Conservation (phyloP, 2,113 vertebrate species). For the Anolis carolinensis region DNA sequence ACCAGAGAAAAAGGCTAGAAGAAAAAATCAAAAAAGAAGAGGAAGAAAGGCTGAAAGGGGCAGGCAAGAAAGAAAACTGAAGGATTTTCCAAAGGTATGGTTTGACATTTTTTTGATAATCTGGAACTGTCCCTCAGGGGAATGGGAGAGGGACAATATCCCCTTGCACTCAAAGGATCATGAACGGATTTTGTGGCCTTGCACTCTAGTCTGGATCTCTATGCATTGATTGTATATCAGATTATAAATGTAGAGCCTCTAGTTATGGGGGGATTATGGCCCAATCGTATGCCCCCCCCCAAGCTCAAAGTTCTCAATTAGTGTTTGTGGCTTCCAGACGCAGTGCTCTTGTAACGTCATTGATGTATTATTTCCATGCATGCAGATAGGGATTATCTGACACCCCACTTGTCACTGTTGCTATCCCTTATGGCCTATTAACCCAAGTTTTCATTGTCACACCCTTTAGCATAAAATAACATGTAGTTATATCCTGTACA, state of each 20-base stretch:
- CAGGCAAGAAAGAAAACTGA: slow-evolving; percentile 84
- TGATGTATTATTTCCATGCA: not conserved
- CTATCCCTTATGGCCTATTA: not conserved
- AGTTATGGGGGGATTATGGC: not conserved
- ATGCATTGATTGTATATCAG: not conserved
- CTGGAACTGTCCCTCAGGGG: not conserved
- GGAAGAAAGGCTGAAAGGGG: slow-evolving; percentile 64
- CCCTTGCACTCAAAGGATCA: not conserved
- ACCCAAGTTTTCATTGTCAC: not conserved
- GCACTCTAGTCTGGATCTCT: not conserved
- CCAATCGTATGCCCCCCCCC: not conserved
- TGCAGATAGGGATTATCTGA: too few species aligned
- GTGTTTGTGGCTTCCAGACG: not conserved
- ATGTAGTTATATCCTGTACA: not conserved
- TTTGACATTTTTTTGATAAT: not conserved
- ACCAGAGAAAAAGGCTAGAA: slow-evolving; percentile 84
- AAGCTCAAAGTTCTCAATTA: not conserved
- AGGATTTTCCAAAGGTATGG: slow-evolving; percentile 39
- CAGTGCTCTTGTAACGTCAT: too few species aligned
- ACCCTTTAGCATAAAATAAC: not conserved
- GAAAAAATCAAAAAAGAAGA: slow-evolving; percentile 74
- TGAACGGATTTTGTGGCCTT: not conserved
- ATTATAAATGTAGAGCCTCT: not conserved
- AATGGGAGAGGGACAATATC: not conserved
- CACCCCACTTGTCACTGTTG: too few species aligned